Evolutionary conservation across 2,113 vertebrate species (phyloP).

Genomic region (Theropithecus gelada): DNA sequence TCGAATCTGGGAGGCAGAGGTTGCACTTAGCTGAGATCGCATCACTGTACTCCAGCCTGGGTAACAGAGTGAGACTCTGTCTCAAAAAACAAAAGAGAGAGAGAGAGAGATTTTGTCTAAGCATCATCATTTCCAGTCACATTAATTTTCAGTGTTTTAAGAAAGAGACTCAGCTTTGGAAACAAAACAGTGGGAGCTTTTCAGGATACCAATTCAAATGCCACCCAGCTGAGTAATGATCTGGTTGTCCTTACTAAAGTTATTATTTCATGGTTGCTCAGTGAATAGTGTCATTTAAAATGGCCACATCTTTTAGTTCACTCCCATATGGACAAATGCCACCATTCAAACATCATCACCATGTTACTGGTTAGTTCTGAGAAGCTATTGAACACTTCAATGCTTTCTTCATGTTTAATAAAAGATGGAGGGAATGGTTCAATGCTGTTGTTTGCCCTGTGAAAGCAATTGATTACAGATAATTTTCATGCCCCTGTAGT

Average conservation of each 20-base stretch:
- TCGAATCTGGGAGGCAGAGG: too few species aligned
- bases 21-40: too few species aligned
- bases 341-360: constrained; percentile 28
- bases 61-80: too few species aligned
- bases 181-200: constrained; percentile 63
- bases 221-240: constrained; percentile 66
- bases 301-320: constrained; percentile 44
- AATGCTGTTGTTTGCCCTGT: not conserved
- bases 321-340: constrained; percentile 43
- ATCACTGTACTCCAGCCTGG: too few species aligned
- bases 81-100: too few species aligned
- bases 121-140: constrained; percentile 57
- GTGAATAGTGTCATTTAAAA: constrained; percentile 66
- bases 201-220: constrained; percentile 63
- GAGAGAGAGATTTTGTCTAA: constrained; percentile 44
- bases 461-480: constrained; percentile 48
- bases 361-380: constrained; percentile 34
- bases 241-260: constrained; percentile 62
- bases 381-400: constrained; percentile 34
- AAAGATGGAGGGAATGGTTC: constrained; percentile 34
- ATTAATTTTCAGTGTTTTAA: constrained; percentile 61
- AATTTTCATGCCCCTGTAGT: constrained; percentile 40
- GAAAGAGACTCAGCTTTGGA: constrained; percentile 58
- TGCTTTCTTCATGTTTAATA: constrained; percentile 50
- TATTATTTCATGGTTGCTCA: constrained; percentile 66